phyloP scores from a whole-genome alignment of 2,113 vertebrate species.

The Atlantisia rogersi region DNA sequence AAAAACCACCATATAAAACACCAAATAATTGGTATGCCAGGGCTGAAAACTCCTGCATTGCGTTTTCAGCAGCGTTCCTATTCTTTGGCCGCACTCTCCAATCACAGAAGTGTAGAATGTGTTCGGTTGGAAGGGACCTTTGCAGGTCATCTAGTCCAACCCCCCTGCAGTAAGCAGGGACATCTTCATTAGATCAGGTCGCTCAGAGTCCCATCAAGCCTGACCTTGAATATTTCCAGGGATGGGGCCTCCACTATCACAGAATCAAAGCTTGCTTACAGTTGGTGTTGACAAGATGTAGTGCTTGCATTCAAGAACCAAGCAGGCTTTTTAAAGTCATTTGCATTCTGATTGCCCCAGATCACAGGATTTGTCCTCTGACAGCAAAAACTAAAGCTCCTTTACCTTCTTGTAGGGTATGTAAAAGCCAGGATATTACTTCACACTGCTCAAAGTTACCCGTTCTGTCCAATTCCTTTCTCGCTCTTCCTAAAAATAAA shows the following conservation, averaged over 20 bases:
- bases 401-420: neutral
- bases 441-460: neutral
- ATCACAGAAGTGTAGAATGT: too few species aligned
- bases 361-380: neutral
- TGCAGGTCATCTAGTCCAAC: too few species aligned
- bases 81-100: neutral
- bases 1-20: neutral
- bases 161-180: too few species aligned
- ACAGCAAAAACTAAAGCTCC: too few species aligned
- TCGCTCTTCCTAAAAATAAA: neutral
- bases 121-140: too few species aligned
- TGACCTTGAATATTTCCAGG: too few species aligned
- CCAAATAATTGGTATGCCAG: neutral
- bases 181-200: too few species aligned
- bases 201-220: too few species aligned
- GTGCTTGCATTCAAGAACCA: neutral
- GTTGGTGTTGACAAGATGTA: neutral
- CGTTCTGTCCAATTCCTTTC: neutral
- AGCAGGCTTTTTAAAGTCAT: neutral
- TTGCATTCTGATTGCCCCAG: neutral
- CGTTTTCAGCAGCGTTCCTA: neutral
- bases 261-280: neutral
- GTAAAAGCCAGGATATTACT: neutral
- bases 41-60: fast-evolving
- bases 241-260: too few species aligned